Conservation (phyloP, 2,797 vertebrate genomes). For the Manis javanica region DNA sequence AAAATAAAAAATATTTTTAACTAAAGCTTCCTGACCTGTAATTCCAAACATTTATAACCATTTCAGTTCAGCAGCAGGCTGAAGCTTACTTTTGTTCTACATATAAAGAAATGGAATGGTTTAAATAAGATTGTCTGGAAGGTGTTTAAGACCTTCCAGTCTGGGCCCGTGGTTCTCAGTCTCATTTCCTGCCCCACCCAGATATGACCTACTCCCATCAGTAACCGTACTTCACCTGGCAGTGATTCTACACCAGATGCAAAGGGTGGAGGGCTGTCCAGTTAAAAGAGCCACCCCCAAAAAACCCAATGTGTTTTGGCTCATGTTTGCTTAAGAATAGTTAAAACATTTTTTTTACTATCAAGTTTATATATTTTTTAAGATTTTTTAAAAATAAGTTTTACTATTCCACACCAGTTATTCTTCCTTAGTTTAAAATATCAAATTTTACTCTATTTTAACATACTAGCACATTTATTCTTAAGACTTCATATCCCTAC, state of each 20-base stretch:
- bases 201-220: background rate
- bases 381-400: background rate
- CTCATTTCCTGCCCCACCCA: background rate
- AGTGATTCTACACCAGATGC: background rate
- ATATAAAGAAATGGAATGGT: background rate
- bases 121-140: background rate
- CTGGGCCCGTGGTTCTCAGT: background rate
- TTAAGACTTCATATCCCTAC: background rate
- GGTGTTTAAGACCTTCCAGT: background rate
- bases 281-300: background rate
- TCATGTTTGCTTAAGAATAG: conserved; percentile 2
- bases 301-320: background rate
- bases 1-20: background rate
- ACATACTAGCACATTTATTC: background rate
- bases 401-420: background rate
- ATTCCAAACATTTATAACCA: background rate
- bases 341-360: background rate
- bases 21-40: background rate
- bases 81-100: background rate
- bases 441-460: background rate
- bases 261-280: background rate
- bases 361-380: background rate
- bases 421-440: conserved; percentile 30
- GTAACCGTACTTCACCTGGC: background rate
- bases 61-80: background rate